Base-by-base conservation (phyloP, 2,113 vertebrate genomes). In the Phyllostomus hastatus region DNA sequence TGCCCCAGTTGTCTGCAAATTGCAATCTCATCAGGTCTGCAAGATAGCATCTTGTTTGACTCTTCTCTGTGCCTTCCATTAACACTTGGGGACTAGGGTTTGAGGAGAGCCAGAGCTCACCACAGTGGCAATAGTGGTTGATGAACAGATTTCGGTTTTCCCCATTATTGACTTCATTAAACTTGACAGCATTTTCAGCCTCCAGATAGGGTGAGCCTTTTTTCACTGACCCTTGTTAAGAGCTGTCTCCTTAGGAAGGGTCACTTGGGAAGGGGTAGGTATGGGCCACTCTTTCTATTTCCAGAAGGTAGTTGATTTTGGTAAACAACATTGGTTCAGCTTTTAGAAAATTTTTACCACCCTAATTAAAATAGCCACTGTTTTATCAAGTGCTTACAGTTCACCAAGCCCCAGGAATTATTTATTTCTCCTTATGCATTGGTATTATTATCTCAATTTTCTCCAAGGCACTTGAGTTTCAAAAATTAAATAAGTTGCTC, bases 21-120 rank as follows among this genome's bases (percentile, higher is more conserved):
- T 97, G 97, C 92, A 97, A 15, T 98, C 97, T 97, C 97, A 98
- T 98, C 98, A 98, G 84, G 94, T 92, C 96, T 96, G 79, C 73
- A 95, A 96, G 98, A 98, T 98, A 98, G 96, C 95, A 97, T 98
- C 98, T 97, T 93, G 90, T 96, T 97, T 98, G 98, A 98, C 96
- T 98, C 97, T 97, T 97, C 54, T 97, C 90, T 95, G 61, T 24
- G 86, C 91, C 97, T 98, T 98, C 96, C 92, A 97, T 98, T 98
- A 98, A 97, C 97, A 96, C 28, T 64, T 86, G 46, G 70, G 95
- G 94, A 92, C 86, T 90, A 91, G 64, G 95, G 82, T 82, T 97
- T 97, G 94, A 91, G 73, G 84, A 97, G 88, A 96, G 97, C 94
- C 57, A 24, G 85, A 35, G 88, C 96, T 97, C 72, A 97, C 95